These are phyloP conservation scores for Marmota flaviventris DNA, from an alignment of 2,113 vertebrate species.

Conservation along the genomic window DNA sequence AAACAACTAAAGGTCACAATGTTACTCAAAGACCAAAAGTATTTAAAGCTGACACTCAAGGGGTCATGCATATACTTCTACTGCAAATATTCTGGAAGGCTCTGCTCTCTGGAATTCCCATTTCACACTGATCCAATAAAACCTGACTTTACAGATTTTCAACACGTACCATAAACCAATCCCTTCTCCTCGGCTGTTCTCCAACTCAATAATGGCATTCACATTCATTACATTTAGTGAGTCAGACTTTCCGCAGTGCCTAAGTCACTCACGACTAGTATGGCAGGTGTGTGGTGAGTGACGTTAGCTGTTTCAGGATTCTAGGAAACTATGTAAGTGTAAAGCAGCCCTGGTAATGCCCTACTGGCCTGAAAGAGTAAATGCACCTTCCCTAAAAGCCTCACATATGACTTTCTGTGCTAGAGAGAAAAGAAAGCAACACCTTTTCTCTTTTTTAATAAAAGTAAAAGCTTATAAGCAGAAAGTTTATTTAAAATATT, in stretches of 20 bases:
- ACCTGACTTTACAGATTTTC: conserved; percentile 83
- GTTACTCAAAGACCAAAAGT: conserved; percentile 9
- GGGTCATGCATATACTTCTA: background rate
- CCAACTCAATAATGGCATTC: conserved; percentile 81
- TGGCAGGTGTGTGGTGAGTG: conserved; percentile 81
- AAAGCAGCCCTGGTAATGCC: background rate
- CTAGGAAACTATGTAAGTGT: conserved; percentile 59
- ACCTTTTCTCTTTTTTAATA: background rate
- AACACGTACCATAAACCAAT: conserved; percentile 78
- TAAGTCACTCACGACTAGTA: conserved; percentile 72
- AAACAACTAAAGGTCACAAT: background rate
- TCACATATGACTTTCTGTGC: conserved; percentile 45
- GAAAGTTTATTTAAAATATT: background rate
- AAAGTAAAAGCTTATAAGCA: conserved; percentile 15
- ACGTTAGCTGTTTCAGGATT: conserved; percentile 70
- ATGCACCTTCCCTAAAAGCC: conserved; percentile 5
- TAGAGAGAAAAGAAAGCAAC: conserved; percentile 22
- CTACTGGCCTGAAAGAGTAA: conserved; percentile 69
- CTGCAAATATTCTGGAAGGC: conserved; percentile 69
- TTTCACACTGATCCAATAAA: conserved; percentile 81
- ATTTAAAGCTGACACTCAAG: conserved; percentile 42
- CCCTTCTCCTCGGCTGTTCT: conserved; percentile 79
- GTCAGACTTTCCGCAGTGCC: conserved; percentile 82
- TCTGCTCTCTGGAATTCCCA: conserved; percentile 79
- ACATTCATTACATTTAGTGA: conserved; percentile 81